These are phyloP conservation scores for Drosophila littoralis DNA, from an alignment of 1,140 invertebrate species.

Conservation along the genomic window DNA sequence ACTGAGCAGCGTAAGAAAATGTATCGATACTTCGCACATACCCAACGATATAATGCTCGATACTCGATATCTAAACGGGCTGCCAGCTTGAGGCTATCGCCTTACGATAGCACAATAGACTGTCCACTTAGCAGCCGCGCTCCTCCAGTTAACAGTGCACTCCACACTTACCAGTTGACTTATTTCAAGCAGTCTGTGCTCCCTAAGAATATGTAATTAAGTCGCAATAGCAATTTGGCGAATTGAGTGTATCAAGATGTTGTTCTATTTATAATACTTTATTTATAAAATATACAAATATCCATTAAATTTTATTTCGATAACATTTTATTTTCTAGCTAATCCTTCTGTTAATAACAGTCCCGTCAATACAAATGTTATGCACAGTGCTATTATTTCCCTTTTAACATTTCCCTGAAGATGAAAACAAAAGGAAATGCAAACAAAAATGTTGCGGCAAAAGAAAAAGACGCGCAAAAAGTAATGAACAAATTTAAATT, in stretches of 20 bases:
- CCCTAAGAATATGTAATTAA: background rate
- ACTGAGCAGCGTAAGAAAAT: conserved; percentile 66
- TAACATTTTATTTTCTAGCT: no score
- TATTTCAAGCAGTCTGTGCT: background rate
- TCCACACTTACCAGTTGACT: background rate
- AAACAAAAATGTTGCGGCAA: background rate
- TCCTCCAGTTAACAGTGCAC: conserved; percentile 9
- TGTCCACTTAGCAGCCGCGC: conserved; percentile 5
- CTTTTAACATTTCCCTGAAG: background rate
- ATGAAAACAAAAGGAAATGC: conserved; percentile 9
- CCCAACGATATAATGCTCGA: conserved; percentile 24
- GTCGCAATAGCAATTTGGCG: background rate
- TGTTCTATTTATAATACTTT: no score
- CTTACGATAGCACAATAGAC: conserved; percentile 8
- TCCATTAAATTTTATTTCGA: no score
- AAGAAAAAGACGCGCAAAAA: background rate
- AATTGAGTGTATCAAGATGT: no score
- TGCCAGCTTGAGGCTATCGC: conserved; percentile 22
- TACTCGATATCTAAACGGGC: conserved; percentile 25
- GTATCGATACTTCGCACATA: conserved; percentile 44
- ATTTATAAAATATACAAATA: no score
- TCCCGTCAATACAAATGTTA: background rate
- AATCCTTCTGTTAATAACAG: background rate
- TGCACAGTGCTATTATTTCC: background rate
- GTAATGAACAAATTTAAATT: background rate